phyloP scores from a whole-genome alignment of 2,888 invertebrate species.

The Chymomyza procnemis region DNA sequence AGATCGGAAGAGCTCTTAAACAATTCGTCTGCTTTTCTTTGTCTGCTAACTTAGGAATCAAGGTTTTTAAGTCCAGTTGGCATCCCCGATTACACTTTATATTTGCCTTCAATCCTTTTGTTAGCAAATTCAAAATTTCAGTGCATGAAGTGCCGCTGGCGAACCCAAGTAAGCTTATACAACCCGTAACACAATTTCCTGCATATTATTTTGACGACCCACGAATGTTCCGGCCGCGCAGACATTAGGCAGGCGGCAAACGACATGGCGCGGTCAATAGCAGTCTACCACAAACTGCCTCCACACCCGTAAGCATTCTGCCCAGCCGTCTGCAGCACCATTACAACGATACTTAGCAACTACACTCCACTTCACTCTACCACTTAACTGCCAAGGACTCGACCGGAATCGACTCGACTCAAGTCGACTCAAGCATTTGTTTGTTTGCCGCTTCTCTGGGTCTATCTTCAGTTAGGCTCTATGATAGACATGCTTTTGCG shows the following conservation, averaged over 20 bases:
- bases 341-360: neutral
- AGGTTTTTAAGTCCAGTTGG: too few species aligned
- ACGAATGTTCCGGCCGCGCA: neutral
- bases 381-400: neutral
- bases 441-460: slow-evolving; percentile 27
- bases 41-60: too few species aligned
- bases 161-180: neutral
- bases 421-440: neutral
- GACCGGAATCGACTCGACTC: neutral
- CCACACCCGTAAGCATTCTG: neutral
- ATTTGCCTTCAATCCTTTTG: neutral
- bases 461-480: slow-evolving; percentile 8
- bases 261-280: neutral
- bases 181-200: neutral
- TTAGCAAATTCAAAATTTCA: neutral
- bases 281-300: neutral
- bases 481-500: slow-evolving; percentile 66
- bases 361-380: neutral
- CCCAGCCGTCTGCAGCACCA: neutral
- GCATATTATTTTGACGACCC: neutral
- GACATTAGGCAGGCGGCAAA: neutral
- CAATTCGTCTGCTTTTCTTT: too few species aligned
- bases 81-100: neutral
- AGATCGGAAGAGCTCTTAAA: too few species aligned
- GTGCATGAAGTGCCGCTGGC: neutral